Evolutionary conservation across 2,797 vertebrate genomes (phyloP), one percentile per base, ranked within the genome.

Genomic region (Manis pentadactyla): DNA sequence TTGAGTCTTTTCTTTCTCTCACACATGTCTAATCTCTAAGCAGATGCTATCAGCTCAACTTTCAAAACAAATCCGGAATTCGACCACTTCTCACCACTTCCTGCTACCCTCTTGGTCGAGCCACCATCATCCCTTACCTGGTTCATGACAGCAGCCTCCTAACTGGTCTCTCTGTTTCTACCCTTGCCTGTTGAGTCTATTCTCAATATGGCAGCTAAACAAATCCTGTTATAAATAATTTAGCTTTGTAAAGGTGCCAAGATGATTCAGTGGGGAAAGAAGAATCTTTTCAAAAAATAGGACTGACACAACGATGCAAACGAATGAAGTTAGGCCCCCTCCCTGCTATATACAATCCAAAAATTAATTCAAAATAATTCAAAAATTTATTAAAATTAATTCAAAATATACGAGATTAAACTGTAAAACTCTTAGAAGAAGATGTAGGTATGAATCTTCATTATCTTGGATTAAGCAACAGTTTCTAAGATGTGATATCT

Each of bases 331-430:
- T 42, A 75, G 19, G 68, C 2, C 18, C 27, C 3, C n/a, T 74
- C 78, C 29, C 27, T 1, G 59, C 18, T 4, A n/a, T 63, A 10
- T 66, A 51, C 9, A 37, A 37, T 37, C 37, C 37, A 53, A 77
- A 74, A 57, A 15, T 82, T 82, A 34, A 87, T 83, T 64, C 68
- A 92, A 57, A 89, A 46, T 42, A 27, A 27, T 68, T 61, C 57
- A 37, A 88, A 93, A n/a, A 82, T 29, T 12, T 87, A 66, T 39
- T 39, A 88, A 93, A n/a, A 15, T 82, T 82, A 34, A 87, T 83
- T 64, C 68, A 92, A 64, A 81, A 31, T 49, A 13, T 69, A 59
- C 14, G 15, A n/a, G 42, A 23, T 74, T 51, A 57, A 77, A 46
- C 34, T 73, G 29, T 63, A 34, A 74, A 90, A 74, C 17, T 37